Evolutionary conservation across 2,888 invertebrate genomes (phyloP), one percentile per base, ranked within the genome.

Genomic region (Torymus tubicola): DNA sequence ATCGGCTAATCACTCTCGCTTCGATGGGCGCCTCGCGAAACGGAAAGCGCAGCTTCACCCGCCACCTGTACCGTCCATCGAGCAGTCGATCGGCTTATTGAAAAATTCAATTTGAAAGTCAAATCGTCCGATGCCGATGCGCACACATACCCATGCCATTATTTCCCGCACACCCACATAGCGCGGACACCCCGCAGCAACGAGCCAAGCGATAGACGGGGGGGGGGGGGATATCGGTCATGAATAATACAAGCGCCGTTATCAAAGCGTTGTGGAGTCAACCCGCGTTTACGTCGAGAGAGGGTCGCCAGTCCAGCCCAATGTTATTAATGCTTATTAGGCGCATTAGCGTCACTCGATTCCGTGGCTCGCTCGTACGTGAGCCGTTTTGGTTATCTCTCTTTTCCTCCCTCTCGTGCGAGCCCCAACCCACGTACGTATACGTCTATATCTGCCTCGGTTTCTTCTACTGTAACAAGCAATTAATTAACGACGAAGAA

Each of bases 291-390:
- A 31, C 31, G 31, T 31, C 55, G 12, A 24, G 55, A 14, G 2
- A 53, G 50, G 31, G 31, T 31, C 31, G 31, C n/a, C 14, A 14
- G 2, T 24, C 31, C 53, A 11, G 14, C 10, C 69, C 14, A 55
- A 76, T 69, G 55, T 69, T 76, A 76, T 69, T 63, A 68, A 69
- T 76, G 63, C 76, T 69, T 76, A 76, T 76, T 68, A 76, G 76
- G 53, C 60, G 42, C 21, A 76, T 69, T 63, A 69, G 68, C 21
- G 53, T 61, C 60, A 18, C 31, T 21, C 16, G 58, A 31, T 31
- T 31, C 31, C 31, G 31, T 31, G 31, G 21, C 18, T 60, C 31
- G 21, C 18, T 18, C 10, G 57, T n/a, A 61, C 61, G 63, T 16
- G 24, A 21, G 12, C n/a, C 68, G 57, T 14, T 21, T 55, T 21